Evolutionary conservation across 2,113 vertebrate species (phyloP).

Genomic region (Solenodon paradoxus): DNA sequence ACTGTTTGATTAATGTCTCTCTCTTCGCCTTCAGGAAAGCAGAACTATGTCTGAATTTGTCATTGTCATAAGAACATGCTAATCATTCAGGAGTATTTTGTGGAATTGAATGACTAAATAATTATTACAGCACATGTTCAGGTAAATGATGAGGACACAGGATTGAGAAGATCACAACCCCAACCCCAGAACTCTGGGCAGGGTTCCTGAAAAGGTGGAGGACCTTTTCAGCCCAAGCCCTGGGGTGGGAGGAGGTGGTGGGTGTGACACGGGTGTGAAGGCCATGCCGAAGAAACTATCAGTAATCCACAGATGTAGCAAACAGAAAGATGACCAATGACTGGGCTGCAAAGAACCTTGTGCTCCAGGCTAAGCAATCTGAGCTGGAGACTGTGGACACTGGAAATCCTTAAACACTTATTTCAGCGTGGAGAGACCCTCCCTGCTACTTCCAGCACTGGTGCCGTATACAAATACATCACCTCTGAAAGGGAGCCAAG

Average conservation of each 20-base stretch:
- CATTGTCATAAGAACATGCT: not conserved
- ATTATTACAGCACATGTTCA: not conserved
- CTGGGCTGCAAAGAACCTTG: not conserved
- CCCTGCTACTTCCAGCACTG: not conserved
- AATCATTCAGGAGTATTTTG: not conserved
- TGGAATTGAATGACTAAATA: not conserved
- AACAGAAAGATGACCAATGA: not conserved
- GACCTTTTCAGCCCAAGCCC: not conserved
- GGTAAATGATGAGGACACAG: not conserved
- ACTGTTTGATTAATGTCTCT: not conserved
- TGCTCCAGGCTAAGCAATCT: not conserved
- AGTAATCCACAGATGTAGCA: not conserved
- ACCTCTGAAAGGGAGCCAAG: not conserved
- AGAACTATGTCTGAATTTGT: not conserved
- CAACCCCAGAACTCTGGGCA: not conserved
- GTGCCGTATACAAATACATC: not conserved
- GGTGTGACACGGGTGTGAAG: not conserved
- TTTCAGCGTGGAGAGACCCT: not conserved
- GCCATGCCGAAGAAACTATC: not conserved
- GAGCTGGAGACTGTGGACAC: not conserved
- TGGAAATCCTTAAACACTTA: not conserved
- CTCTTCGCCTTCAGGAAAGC: not conserved
- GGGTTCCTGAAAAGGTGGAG: not conserved
- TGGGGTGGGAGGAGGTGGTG: too few species aligned
- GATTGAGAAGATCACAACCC: not conserved